Evolutionary conservation across 2,113 vertebrate species (phyloP), one percentile per base, ranked within the genome.

Genomic region (Odontophorus gujanensis): DNA sequence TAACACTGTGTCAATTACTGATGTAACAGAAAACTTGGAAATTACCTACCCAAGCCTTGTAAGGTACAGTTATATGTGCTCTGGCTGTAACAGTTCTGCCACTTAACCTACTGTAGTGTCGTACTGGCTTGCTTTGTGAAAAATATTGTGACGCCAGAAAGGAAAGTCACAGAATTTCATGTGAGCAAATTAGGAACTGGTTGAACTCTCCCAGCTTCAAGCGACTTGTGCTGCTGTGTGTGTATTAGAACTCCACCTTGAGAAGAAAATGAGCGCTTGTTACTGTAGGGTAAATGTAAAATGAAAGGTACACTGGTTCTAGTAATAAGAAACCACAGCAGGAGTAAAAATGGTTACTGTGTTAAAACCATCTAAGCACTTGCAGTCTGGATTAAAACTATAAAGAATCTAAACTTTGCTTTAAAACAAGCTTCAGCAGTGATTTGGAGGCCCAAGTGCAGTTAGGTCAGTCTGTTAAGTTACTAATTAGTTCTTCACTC

Each of bases 1-100:
- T 22, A 74, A 8, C 11, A 21, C 45, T 79, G 38, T 30, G 73
- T n/a, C 68, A 8, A 65, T 80, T 69, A 51, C 40, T 65, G 26
- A 67, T 63, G 38, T 73, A 17, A 72, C 67, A 94, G 67, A 16
- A 9, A 91, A 16, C 43, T 67, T 43, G 24, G 12, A 81, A 81
- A 87, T 50, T 24, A 75, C 26, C 20, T 61, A 1, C 43, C 81
- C 79, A 22, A 24, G 11, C 7, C n/a, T 81, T 71, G 45, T 30
- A 53, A 77, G 34, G 22, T 53, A 47, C 38, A 57, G 61, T 25
- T 0, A 1, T 18, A 7, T 34, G 36, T 1, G 2, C 25, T 61
- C 82, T 61, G 63, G 7, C 28, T 80, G 53, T 73, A 67, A 25
- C 40, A 69, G n/a, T 34, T 90, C 88, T 92, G 65, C 38, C 32